Base-by-base conservation (phyloP, 2,113 vertebrate species). In the Equus przewalskii region DNA sequence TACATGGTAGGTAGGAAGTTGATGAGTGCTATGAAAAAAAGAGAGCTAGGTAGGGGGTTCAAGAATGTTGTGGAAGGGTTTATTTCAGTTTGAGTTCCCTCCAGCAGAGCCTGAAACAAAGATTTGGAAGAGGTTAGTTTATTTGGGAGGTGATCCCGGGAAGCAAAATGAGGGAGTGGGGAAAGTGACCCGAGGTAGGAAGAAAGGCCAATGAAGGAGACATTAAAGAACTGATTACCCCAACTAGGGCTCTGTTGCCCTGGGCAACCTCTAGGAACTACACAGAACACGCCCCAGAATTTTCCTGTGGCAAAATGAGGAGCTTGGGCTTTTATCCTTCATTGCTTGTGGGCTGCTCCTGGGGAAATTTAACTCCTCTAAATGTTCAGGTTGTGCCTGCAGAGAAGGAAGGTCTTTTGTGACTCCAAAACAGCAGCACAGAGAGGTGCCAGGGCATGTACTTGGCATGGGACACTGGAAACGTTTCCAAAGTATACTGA, bases 11-110 rank as follows among this genome's bases (percentile, higher is more conserved):
- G 5, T 36, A 69, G 46, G 41, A 56, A 54, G 51, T 72, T 58
- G 14, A 51, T 51, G 22, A 51, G 33, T 33, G 36, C 18, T 64
- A 19, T 36, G 26, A 54, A 30, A 76, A 10, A 67, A 30, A 54
- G 6, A 60, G 41, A 51, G 14, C 15, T 49, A 60, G 56, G 6
- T 4, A 6, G 72, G n/a, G 9, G 62, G 11, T 46, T 80, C 11
- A 28, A 58, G 26, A 84, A 62, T 62, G 33, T 28, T 46, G 67
- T 89, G 26, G 44, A 60, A 93, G 10, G 44, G 18, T 73, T 89
- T 94, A 4, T 78, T 94, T 89, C 46, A 73, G 65, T 58, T 90
- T 92, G 69, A n/a, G 26, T 41, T 90, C 0, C 19, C 46, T 9
- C 51, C 4, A 78, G 67, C 14, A 78, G 30, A 85, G 11, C 10